Evolutionary conservation across 2,888 invertebrate species (phyloP).

Genomic region (Rotaria magnacalcarata): DNA sequence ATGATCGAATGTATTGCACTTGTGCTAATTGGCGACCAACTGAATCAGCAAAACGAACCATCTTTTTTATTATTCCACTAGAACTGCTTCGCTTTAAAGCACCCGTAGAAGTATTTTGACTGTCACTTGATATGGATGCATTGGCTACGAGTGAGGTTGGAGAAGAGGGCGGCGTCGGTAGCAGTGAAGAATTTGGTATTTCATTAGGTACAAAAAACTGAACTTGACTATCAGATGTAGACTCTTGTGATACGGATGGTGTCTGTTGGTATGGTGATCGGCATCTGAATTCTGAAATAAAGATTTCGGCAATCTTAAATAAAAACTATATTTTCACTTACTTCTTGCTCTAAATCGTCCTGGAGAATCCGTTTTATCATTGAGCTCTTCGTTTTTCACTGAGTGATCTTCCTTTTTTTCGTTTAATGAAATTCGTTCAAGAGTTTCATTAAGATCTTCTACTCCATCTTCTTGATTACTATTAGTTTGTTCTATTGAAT

Average conservation of each 20-base stretch:
- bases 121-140: background rate
- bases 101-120: background rate
- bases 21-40: background rate
- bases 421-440: background rate
- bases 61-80: background rate
- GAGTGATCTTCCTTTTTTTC: background rate
- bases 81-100: background rate
- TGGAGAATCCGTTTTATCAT: background rate
- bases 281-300: background rate
- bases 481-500: background rate
- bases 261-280: background rate
- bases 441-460: background rate
- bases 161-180: background rate
- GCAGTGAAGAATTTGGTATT: background rate
- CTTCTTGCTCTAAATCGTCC: background rate
- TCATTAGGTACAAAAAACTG: background rate
- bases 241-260: background rate
- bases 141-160: background rate
- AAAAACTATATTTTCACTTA: background rate
- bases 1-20: constrained; percentile 1
- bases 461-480: background rate
- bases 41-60: constrained; percentile 33
- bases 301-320: background rate
- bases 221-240: background rate
- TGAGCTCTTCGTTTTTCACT: background rate